A percentile compares a stretch with the other conserved stretches of the same genome.
These are phyloP conservation scores for Apaloderma vittatum DNA, from an alignment of 2,113 vertebrate species.

Conservation along the genomic window DNA sequence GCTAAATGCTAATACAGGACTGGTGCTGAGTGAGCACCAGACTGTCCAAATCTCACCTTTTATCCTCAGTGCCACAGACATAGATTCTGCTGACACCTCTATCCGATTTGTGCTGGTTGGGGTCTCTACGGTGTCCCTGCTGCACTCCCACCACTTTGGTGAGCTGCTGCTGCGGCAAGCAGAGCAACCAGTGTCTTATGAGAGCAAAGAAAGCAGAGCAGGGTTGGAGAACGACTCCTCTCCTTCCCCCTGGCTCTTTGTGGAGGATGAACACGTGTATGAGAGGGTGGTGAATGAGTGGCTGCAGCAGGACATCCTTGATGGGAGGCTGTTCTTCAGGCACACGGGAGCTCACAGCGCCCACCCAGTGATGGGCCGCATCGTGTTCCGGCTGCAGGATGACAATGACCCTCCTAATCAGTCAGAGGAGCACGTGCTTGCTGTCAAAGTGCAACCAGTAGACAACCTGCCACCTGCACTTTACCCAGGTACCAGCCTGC, in stretches of 20 bases:
- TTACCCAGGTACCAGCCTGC: constrained; percentile 64
- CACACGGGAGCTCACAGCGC: constrained; percentile 79
- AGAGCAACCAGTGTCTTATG: constrained; percentile 54
- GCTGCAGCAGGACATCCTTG: constrained; percentile 85
- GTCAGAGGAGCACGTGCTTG: constrained; percentile 73
- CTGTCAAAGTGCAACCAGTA: constrained; percentile 56
- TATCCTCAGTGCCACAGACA: constrained; percentile 84
- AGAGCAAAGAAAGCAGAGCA: constrained; percentile 3
- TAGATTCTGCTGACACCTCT: constrained; percentile 84
- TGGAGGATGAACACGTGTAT: constrained; percentile 80
- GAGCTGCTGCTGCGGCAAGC: constrained; percentile 80
- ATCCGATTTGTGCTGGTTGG: constrained; percentile 80
- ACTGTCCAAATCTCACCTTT: constrained; percentile 85
- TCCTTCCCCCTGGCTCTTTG: constrained; percentile 74
- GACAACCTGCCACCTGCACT: constrained; percentile 67
- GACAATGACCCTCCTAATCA: constrained; percentile 85
- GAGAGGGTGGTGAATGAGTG: constrained; percentile 86
- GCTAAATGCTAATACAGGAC: constrained; percentile 80
- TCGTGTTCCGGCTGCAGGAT: constrained; percentile 84
- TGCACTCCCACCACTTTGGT: constrained; percentile 57
- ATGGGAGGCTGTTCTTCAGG: constrained; percentile 85
- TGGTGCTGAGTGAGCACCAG: constrained; percentile 81
- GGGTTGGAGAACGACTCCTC: not conserved
- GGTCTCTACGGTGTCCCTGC: not conserved
- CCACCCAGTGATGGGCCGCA: constrained; percentile 65